phyloP scores from a whole-genome alignment of 2,113 vertebrate species.

The Otus sunia region DNA sequence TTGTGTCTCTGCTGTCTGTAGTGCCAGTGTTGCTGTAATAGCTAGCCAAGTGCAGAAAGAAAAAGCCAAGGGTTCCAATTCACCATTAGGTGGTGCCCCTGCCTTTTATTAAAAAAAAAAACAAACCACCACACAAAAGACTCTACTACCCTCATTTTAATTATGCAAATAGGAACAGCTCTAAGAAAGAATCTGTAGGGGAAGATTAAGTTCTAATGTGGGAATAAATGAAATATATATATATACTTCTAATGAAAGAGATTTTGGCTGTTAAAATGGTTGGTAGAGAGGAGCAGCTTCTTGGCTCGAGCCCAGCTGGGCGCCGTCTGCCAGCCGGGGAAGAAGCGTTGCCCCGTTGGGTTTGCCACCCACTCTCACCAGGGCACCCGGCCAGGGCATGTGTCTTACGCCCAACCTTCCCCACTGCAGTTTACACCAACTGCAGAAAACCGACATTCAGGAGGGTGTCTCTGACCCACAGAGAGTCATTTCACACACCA shows the following conservation, averaged over 20 bases:
- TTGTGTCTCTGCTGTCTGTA: neutral
- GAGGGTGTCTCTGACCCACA: neutral
- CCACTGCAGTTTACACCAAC: neutral
- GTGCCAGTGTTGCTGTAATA: neutral
- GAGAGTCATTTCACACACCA: neutral
- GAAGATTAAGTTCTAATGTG: neutral
- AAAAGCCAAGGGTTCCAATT: neutral
- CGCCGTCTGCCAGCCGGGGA: neutral
- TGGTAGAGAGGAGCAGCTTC: neutral
- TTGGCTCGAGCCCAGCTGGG: neutral
- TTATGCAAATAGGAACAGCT: neutral
- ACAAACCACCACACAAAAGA: neutral
- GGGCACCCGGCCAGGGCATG: neutral
- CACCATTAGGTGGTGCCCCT: constrained; percentile 64
- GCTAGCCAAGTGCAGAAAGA: neutral
- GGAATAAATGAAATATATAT: neutral
- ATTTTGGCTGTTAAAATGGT: neutral
- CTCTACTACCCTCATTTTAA: neutral
- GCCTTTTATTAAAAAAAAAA: neutral
- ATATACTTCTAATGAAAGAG: neutral
- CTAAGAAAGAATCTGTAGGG: neutral
- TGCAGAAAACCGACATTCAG: neutral
- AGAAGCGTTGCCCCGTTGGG: neutral
- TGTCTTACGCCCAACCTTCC: neutral
- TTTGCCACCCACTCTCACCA: neutral